Base-by-base conservation (phyloP, 1,140 invertebrate genomes). In the Eriosoma lanigerum region DNA sequence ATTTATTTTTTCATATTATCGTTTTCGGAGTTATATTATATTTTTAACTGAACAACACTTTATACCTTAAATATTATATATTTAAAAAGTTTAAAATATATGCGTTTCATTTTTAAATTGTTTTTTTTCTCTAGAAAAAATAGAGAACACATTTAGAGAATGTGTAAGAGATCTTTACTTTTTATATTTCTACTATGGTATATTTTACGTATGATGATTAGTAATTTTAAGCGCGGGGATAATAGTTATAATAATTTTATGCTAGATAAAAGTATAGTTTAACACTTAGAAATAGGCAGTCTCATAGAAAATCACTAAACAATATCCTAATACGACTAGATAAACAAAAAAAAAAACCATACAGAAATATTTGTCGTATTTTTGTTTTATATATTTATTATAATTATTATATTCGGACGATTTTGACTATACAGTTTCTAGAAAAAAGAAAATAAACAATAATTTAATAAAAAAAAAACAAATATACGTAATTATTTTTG, bases 241-340 rank as follows among this genome's bases (percentile, higher is more conserved):
- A 26, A 26, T 60, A 58, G 24, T 15, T 24, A 46, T 48, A 26
- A 68, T 52, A 5, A 32, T 72, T 52, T 52, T 24, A 72, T 52
- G 48, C 38, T 78, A 62, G 44, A 62, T 1, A 60, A 62, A 78
- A 62, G 75, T n/a, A n/a, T n/a, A n/a, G n/a, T 78, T 60, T 17
- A 48, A 48, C 21, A 78, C 75, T 78, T 78, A 60, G 54, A 78
- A 62, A 62, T 78, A 78, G 75, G 56, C 75, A 78, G 75, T 78
- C 75, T 78, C 44, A 78, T 78, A 78, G 75, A 78, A 44, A 78
- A 78, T 78, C 75, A 78, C 75, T 78, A 78, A 62, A 62, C 46
- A 62, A 46, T 17, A 68, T 78, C 75, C 60, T 62, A 60, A 21
- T 15, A 60, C 75, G 60, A 78, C 64, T 44, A 66, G 3, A 66